Percentiles rank a stretch among this genome's conserved stretches.
Evolutionary conservation across 2,113 vertebrate genomes (phyloP).

Genomic region (Meleagris gallopavo): DNA sequence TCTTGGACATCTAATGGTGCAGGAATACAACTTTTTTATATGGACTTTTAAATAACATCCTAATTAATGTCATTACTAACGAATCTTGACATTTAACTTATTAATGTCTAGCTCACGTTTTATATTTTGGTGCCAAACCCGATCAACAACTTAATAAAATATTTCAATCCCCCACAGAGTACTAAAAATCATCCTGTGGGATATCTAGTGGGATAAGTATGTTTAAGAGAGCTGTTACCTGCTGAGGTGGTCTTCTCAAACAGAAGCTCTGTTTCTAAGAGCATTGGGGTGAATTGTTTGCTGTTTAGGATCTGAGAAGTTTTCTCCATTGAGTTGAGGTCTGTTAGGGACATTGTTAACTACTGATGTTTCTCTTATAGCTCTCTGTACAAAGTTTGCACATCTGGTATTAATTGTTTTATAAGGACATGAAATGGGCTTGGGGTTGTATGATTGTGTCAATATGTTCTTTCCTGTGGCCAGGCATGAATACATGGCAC

Average conservation of each 20-base stretch:
- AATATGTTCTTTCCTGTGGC: not conserved
- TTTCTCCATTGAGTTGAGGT: not conserved
- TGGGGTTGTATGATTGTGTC: not conserved
- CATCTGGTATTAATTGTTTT: not conserved
- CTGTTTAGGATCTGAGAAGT: not conserved
- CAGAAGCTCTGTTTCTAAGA: not conserved
- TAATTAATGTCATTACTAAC: not conserved
- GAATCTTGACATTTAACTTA: not conserved
- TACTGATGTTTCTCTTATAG: not conserved
- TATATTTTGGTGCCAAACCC: not conserved
- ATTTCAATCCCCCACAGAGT: not conserved
- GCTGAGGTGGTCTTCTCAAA: not conserved
- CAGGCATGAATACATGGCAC: not conserved
- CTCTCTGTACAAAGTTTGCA: not conserved
- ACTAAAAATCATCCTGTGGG: not conserved
- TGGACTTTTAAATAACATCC: not conserved
- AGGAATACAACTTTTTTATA: not conserved
- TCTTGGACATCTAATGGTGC: not conserved
- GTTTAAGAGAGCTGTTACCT: not conserved
- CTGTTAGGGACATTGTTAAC: not conserved
- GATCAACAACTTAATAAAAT: not conserved
- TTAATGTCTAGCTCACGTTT: not conserved
- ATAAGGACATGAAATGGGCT: rapidly evolving
- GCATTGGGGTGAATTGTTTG: too few species aligned
- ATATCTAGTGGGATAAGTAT: not conserved